Base-by-base conservation (phyloP, 2,888 invertebrate genomes). In the Deroplatys truncata region DNA sequence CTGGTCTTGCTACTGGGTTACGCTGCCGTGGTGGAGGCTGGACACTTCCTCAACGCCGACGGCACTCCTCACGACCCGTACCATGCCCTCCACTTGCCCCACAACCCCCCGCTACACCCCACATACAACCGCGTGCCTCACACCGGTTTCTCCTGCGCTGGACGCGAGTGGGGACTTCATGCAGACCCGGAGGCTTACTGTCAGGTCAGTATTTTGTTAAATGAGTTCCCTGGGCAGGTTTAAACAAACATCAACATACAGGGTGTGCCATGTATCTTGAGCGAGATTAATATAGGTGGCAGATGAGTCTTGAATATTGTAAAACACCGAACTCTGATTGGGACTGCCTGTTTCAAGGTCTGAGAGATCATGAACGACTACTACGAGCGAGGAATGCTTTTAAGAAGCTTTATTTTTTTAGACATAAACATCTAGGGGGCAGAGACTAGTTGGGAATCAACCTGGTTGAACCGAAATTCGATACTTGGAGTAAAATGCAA, bases 31-130 rank as follows among this genome's bases (percentile, higher is more conserved):
- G 15, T 84, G 72, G 87, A 85, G n/a, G 90, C 86, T 13, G 91
- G 91, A 0, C 91, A 91, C 87, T 91, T 91, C 90, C 91, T 90
- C 86, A 91, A 91, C 89, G 91, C 91, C 9, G 92, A 93, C 91
- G 91, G 92, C 89, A 91, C 93, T 25, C 95, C 95, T 0, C 93
- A 93, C 88, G 95, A 95, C 92, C 93, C 93, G 35, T 95, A 95
- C 92, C 95, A 95, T 91, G 92, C 93, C 16, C 92, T 95, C 0
- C 95, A 95, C 90, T 91, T 95, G 9, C 95, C 95, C 0, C 95
- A 95, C 92, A 92, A 94, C 89, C 95, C 95, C 0, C 95, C 95
- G 0, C 93, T 95, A 5, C 93, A 95, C 92, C 95, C 95, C 0
- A 94, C 94, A 28, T 93, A 94, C 89, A 92, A 92, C 13, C 92